Evolutionary conservation across 2,113 vertebrate genomes (phyloP).

Genomic region (Garra rufa): DNA sequence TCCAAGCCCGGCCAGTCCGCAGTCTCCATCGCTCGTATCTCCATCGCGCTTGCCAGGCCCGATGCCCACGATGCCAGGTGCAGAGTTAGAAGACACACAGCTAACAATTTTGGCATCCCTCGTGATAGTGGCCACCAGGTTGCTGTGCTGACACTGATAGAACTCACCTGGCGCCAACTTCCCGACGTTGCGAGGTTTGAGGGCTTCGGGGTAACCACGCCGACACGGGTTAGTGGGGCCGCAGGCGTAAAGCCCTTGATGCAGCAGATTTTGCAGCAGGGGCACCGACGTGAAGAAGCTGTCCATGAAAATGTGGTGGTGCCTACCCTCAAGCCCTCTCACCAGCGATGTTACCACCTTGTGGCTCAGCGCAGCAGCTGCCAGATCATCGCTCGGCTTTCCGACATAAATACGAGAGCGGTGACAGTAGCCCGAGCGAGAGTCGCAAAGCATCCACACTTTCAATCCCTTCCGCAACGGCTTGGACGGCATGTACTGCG

Average conservation of each 20-base stretch:
- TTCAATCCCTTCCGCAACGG: slow-evolving; percentile 79
- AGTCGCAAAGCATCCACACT: slow-evolving; percentile 84
- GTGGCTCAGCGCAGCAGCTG: slow-evolving; percentile 64
- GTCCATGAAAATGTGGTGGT: slow-evolving; percentile 82
- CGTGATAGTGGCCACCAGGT: slow-evolving; percentile 79
- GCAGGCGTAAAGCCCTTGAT: slow-evolving; percentile 77
- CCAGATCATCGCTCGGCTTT: slow-evolving; percentile 69
- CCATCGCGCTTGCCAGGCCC: slow-evolving; percentile 71
- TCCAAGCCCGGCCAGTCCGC: slow-evolving; percentile 64
- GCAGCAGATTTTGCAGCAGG: slow-evolving; percentile 77
- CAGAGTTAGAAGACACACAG: slow-evolving; percentile 79
- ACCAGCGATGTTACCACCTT: slow-evolving; percentile 75
- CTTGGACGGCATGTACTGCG: slow-evolving; percentile 81
- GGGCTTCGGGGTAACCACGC: slow-evolving; percentile 78
- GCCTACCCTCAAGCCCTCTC: slow-evolving; percentile 76
- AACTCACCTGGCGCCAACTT: slow-evolving; percentile 79
- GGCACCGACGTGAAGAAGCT: slow-evolving; percentile 81
- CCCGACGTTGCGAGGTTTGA: slow-evolving; percentile 76
- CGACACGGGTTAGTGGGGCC: slow-evolving; percentile 76
- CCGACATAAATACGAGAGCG: slow-evolving; percentile 76
- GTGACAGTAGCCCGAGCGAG: slow-evolving; percentile 82
- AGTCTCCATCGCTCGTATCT: slow-evolving; percentile 64
- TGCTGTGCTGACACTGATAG: slow-evolving; percentile 81
- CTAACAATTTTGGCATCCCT: slow-evolving; percentile 76
- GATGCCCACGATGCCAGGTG: slow-evolving; percentile 81